Evolutionary conservation across 2,888 invertebrate species (phyloP).

Genomic region (Platypus cylindrus): DNA sequence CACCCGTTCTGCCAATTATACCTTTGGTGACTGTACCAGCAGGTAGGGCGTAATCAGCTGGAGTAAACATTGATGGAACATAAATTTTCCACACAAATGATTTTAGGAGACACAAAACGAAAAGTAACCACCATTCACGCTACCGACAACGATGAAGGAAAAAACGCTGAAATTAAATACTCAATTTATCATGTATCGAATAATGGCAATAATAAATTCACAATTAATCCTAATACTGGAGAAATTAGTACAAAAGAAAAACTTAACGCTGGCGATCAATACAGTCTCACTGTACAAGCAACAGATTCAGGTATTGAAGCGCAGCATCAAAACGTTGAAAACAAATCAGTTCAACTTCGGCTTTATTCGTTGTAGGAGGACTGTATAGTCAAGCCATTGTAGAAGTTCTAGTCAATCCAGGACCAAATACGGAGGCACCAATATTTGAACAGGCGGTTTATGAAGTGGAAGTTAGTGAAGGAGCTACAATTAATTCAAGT

Average conservation of each 20-base stretch:
- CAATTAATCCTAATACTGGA: constrained; percentile 67
- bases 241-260: constrained; percentile 64
- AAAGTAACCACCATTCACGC: constrained; percentile 46
- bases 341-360: too few relatives aligned
- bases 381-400: constrained; percentile 75
- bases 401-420: constrained; percentile 72
- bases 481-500: constrained; percentile 76
- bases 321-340: too few relatives aligned
- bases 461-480: constrained; percentile 80
- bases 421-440: constrained; percentile 70
- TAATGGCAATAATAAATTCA: constrained; percentile 76
- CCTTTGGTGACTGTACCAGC: constrained; percentile 65
- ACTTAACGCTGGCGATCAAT: constrained; percentile 75
- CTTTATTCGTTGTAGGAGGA: constrained; percentile 43
- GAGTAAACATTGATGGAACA: too few relatives aligned
- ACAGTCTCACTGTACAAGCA: constrained; percentile 65
- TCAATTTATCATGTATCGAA: constrained; percentile 85
- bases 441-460: constrained; percentile 71
- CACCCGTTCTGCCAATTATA: constrained; percentile 67
- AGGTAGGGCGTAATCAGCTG: too few relatives aligned
- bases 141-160: constrained; percentile 73
- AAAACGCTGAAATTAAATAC: constrained; percentile 70
- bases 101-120: constrained; percentile 26
- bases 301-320: constrained; percentile 14
- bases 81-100: too few relatives aligned